phyloP scores from a whole-genome alignment of 2,888 invertebrate genomes.

The Erebia epiphron region DNA sequence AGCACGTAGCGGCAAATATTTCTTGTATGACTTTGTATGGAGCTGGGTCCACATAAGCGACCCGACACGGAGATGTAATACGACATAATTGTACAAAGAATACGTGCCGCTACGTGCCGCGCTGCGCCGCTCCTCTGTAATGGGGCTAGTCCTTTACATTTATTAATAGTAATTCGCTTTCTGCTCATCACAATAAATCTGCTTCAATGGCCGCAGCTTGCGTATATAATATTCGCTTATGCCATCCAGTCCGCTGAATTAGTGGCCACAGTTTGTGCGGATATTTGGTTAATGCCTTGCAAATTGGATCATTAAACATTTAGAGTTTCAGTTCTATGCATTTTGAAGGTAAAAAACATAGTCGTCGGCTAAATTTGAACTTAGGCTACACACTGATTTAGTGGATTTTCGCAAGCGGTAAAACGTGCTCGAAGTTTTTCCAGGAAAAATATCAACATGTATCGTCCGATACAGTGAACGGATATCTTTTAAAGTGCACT shows the following conservation, averaged over 20 bases:
- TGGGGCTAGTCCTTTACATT: constrained; percentile 8
- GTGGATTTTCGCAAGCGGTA: background rate
- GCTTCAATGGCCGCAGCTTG: constrained; percentile 18
- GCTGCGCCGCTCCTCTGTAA: too few species aligned
- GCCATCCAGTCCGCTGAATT: constrained; percentile 27
- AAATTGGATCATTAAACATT: constrained; percentile 70
- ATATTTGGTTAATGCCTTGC: constrained; percentile 54
- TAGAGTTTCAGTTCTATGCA: constrained; percentile 55
- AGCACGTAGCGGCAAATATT: too few species aligned
- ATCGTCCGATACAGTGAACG: too few species aligned
- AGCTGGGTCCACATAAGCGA: too few species aligned
- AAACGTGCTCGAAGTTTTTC: background rate
- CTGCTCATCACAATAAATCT: constrained; percentile 37
- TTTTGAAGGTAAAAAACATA: background rate
- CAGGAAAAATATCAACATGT: too few species aligned
- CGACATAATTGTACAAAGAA: too few species aligned
- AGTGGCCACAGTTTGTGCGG: constrained; percentile 36
- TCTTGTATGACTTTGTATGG: too few species aligned
- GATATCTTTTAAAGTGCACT: too few species aligned
- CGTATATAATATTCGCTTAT: constrained; percentile 2
- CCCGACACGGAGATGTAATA: too few species aligned
- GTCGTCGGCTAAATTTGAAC: background rate
- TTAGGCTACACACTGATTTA: background rate
- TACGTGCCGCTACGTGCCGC: too few species aligned
- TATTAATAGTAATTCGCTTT: constrained; percentile 33